Conservation (phyloP, 2,797 vertebrate species). For the Meriones psammophilus region DNA sequence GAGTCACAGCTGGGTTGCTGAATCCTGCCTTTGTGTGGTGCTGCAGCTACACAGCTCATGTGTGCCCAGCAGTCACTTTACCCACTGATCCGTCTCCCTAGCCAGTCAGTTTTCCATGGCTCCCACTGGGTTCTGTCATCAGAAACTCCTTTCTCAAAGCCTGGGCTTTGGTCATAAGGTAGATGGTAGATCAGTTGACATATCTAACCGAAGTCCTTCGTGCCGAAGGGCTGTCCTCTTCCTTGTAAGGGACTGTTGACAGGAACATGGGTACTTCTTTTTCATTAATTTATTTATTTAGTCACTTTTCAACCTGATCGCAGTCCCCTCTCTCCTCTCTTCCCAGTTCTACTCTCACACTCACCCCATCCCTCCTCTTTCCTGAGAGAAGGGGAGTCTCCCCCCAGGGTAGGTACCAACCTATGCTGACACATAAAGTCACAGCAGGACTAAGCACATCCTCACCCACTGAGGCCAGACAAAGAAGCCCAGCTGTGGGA, state of each 20-base stretch:
- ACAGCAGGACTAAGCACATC: no score
- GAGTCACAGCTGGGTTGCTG: neutral
- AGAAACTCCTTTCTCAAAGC: conserved; percentile 1
- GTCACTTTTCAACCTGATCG: no score
- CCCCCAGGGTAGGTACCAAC: no score
- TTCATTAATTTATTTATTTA: no score
- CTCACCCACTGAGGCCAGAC: no score
- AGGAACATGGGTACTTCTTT: neutral
- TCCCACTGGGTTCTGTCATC: neutral
- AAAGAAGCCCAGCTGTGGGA: no score
- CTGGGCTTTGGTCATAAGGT: neutral
- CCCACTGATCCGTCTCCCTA: neutral
- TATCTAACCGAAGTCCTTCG: neutral
- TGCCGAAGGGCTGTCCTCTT: neutral
- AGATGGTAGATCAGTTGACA: neutral
- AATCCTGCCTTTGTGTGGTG: neutral
- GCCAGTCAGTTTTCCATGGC: neutral
- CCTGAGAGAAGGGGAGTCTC: no score
- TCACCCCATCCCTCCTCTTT: no score
- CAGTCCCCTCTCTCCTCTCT: no score
- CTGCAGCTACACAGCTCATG: neutral
- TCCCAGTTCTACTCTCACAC: neutral
- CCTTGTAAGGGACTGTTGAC: neutral
- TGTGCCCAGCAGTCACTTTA: no score
- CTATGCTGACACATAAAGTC: no score